These are phyloP conservation scores for Leptinotarsa texana DNA, from an alignment of 1,140 invertebrate species.

Conservation along the genomic window DNA sequence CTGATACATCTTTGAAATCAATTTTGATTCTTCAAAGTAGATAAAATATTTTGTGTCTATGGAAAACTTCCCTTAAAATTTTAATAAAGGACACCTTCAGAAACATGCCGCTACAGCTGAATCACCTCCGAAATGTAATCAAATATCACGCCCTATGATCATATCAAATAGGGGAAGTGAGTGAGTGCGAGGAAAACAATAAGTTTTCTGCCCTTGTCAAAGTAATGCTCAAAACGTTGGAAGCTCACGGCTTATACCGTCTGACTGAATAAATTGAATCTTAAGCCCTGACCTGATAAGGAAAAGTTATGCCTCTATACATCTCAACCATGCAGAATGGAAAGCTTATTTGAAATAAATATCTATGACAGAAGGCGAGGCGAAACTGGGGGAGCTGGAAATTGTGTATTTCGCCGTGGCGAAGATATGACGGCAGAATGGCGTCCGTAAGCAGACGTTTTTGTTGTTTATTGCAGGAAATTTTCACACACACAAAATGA, in stretches of 20 bases:
- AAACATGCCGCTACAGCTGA: too few species aligned
- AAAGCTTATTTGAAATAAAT: not conserved
- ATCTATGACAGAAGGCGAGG: not conserved
- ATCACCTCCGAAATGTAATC: not conserved
- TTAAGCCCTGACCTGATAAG: constrained; percentile 18
- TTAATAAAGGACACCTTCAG: too few species aligned
- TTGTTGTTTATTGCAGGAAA: too few species aligned
- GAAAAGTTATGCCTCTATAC: constrained; percentile 16
- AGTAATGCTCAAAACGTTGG: not conserved
- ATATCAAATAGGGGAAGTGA: not conserved
- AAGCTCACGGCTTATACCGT: constrained; percentile 2
- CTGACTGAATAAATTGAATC: constrained; percentile 17
- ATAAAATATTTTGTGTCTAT: too few species aligned
- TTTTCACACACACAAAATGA: too few species aligned
- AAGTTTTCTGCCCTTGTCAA: not conserved
- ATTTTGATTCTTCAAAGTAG: too few species aligned
- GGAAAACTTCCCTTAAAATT: too few species aligned
- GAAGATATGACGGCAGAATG: too few species aligned
- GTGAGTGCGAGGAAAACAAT: not conserved
- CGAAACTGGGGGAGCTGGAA: too few species aligned
- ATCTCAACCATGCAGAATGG: constrained; percentile 5
- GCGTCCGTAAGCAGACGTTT: too few species aligned
- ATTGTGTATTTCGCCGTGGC: too few species aligned
- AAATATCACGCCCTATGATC: constrained; percentile 7
- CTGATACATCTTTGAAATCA: too few species aligned